A percentile compares a stretch with the other conserved stretches of the same genome.
Evolutionary conservation across 2,888 invertebrate genomes (phyloP).

Genomic region (Hyppa rectilinea): DNA sequence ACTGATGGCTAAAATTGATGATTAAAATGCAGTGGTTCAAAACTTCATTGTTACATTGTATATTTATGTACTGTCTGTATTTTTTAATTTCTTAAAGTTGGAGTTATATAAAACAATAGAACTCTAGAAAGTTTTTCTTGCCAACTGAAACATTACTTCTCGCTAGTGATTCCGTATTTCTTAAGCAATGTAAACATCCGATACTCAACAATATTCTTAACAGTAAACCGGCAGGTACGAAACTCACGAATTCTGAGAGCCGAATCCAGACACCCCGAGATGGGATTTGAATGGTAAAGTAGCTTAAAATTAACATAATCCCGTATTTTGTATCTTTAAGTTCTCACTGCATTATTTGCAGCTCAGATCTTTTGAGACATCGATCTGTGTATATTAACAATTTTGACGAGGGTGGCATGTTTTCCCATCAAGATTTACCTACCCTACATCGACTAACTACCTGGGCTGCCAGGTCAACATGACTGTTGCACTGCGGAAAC

Average conservation of each 20-base stretch:
- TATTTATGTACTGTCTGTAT: neutral
- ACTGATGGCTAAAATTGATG: constrained; percentile 1
- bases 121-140: neutral
- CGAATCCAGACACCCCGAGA: constrained; percentile 75
- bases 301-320: constrained; percentile 88
- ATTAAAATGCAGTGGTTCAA: constrained; percentile 10
- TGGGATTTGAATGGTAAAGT: constrained; percentile 86
- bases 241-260: constrained; percentile 70
- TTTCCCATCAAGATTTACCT: neutral
- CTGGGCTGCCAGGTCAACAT: neutral
- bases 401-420: constrained; percentile 37
- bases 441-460: neutral
- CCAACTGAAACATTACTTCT: constrained; percentile 17
- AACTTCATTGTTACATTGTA: neutral
- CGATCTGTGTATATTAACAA: constrained; percentile 66
- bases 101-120: neutral
- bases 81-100: neutral
- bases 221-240: constrained; percentile 62
- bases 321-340: constrained; percentile 86
- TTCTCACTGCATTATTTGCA: constrained; percentile 84
- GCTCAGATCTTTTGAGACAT: constrained; percentile 74
- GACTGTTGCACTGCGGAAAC: neutral
- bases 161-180: constrained; percentile 41
- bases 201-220: constrained; percentile 62
- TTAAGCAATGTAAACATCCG: constrained; percentile 60